These are phyloP conservation scores for Toxotes chatareus DNA, from an alignment of 2,113 vertebrate genomes.

Conservation along the genomic window DNA sequence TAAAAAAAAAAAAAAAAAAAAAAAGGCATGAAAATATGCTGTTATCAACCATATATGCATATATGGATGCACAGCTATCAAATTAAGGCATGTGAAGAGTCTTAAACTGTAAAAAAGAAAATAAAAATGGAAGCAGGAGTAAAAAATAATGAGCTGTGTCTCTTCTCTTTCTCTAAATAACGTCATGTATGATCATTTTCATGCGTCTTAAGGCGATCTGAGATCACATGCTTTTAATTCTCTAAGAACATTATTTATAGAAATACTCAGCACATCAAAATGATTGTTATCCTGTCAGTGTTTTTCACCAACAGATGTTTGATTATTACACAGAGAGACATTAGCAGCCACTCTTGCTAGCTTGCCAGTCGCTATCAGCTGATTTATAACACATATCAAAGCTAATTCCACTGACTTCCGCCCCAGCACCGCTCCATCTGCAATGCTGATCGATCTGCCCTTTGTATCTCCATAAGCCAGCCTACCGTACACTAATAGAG, in stretches of 20 bases:
- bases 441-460: conserved; percentile 73
- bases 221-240: conserved; percentile 11
- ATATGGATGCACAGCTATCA: neutral
- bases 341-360: conserved; percentile 39
- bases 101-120: neutral
- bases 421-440: conserved; percentile 42
- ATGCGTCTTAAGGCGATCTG: neutral
- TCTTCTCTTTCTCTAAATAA: neutral
- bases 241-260: conserved; percentile 20
- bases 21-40: neutral
- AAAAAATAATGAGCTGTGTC: conserved; percentile 15
- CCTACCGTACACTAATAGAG: conserved; percentile 70
- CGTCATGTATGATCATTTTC: neutral
- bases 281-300: neutral
- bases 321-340: conserved; percentile 53
- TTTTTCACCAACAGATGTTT: conserved; percentile 45
- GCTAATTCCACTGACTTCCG: conserved; percentile 71
- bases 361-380: conserved; percentile 37
- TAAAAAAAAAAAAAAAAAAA: neutral
- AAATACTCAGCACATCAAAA: neutral
- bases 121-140: neutral
- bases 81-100: neutral
- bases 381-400: conserved; percentile 76
- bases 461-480: conserved; percentile 79
- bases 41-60: neutral